Base-by-base conservation (phyloP, 2,797 vertebrate genomes). In the Melanogrammus aeglefinus region DNA sequence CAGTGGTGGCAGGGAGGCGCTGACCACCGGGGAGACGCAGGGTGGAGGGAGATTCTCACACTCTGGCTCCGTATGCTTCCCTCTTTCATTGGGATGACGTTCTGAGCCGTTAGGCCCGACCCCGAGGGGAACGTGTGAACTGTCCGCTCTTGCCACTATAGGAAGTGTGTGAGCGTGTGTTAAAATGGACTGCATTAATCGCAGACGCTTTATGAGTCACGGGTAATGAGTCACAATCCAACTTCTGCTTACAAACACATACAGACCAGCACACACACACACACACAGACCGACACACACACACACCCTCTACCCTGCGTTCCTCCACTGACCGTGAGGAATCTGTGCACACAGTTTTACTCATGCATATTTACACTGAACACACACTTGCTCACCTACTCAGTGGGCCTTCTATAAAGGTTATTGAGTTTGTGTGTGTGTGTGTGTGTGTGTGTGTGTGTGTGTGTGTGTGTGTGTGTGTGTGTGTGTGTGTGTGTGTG, bases 361-460 rank as follows among this genome's bases (percentile, higher is more conserved):
- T 92, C 92, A 93, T 93, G 92, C 93, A 94, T 93, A 93, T 94
- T 93, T 93, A 92, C 91, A 91, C 87, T 86, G 85, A 91, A 91
- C 85, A 86, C 88, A 91, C 88, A 88, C 89, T 81, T 90, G 84
- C 87, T 91, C 93, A 93, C 91, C 91, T 91, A 90, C 90, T 93
- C 91, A 90, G 87, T 84, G 83, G 87, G 85, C 86, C 82, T 86
- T 89, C 83, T 85, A 84, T 88, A 91, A 92, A 92, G 86, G 90
- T 90, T 87, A 91, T 77, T 83, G 81, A 86, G 86, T 83, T 83
- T 80, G 83, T 80, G 87, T 82, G 85, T 87, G 85, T 82, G 66
- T 72, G 76, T 71, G 76, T 10, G 66, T 29, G 66, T 39, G 39
- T 82, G 66, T 72, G 76, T 71, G 76, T 10, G 66, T 29, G 66